Base-by-base conservation (phyloP, 2,797 vertebrate genomes). In the Helarctos malayanus region DNA sequence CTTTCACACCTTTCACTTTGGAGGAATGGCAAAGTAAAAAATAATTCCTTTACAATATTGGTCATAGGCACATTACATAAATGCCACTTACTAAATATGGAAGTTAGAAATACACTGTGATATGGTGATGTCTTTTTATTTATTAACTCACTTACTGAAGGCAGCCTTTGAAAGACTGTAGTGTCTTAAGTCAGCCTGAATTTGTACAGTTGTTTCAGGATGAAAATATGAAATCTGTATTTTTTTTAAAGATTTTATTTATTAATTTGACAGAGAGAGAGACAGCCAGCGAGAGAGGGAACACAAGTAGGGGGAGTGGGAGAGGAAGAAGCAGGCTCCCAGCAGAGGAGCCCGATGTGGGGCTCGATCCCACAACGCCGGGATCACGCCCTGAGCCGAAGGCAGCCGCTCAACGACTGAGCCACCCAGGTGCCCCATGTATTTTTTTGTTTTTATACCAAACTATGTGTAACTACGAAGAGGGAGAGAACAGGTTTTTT, bases 1-100 rank as follows among this genome's bases (percentile, higher is more conserved):
- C 13, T 89, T 93, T 96, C 68, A 83, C 65, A 82, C 75, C 49
- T 96, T 96, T 97, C 73, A 85, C 52, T 96, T 97, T 89, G 71
- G 76, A 91, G 65, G 56, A 95, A 94, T 91, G 56, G 61, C 82
- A 96, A 96, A 96, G 35, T 75, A 32, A 89, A 92, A 94, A 86
- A 75, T 52, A 88, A 81, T 89, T 7, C 19, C 56, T 61, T 87
- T 78, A 65, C 15, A 57, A 63, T 85, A 91, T 92, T 94, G 97
- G 49, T 61, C 86, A 69, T 68, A 97, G 29, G 18, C 38, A 89
- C 89, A 82, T 93, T 90, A 73, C 73, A 95, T 94, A 87, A 92
- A 56, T 96, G 45, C 25, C 75, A 97, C n/a, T 92, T 76, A 81
- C 59, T 91, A 93, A 92, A 92, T 94, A 83, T n/a, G 29, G 12